These are phyloP conservation scores for Xyrichtys novacula DNA, from an alignment of 2,797 vertebrate species.

Conservation along the genomic window DNA sequence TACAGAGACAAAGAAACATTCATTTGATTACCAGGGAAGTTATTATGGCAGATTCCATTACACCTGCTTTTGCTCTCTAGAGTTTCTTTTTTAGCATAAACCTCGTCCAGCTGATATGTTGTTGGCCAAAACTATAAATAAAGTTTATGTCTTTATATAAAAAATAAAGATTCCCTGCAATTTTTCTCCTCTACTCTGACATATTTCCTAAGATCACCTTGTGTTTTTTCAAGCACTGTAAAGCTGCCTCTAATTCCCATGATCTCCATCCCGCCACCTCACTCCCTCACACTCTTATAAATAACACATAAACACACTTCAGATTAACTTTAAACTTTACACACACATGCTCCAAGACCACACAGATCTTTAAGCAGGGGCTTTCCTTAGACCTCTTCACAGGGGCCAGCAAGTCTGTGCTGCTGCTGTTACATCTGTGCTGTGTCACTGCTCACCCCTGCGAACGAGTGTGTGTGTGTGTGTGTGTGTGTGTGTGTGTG, in stretches of 20 bases:
- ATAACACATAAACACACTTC: constrained; percentile 35
- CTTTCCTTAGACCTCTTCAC: constrained; percentile 40
- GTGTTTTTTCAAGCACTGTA: neutral
- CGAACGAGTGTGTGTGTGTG: constrained; percentile 25
- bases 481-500: constrained; percentile 25
- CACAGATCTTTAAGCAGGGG: constrained; percentile 39
- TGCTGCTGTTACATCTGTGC: constrained; percentile 37
- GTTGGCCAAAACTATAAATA: neutral
- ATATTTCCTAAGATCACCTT: constrained; percentile 13
- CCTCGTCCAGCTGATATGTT: no score
- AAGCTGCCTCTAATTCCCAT: constrained; percentile 22
- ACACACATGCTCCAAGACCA: constrained; percentile 46
- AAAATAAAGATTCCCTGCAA: neutral
- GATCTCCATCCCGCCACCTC: constrained; percentile 15
- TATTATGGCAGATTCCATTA: no score
- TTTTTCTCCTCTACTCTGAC: neutral
- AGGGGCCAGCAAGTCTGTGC: constrained; percentile 28
- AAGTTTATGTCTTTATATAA: neutral
- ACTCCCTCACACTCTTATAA: constrained; percentile 6
- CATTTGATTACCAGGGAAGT: no score
- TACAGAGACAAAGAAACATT: no score
- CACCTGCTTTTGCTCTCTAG: no score
- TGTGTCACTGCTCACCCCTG: constrained; percentile 48
- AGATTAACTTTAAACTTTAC: constrained; percentile 27
- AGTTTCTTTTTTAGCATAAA: no score